A percentile compares a stretch with the other conserved stretches of the same genome.
These are phyloP conservation scores for Cephalopachus bancanus DNA, from an alignment of 2,797 vertebrate species.

Conservation along the genomic window DNA sequence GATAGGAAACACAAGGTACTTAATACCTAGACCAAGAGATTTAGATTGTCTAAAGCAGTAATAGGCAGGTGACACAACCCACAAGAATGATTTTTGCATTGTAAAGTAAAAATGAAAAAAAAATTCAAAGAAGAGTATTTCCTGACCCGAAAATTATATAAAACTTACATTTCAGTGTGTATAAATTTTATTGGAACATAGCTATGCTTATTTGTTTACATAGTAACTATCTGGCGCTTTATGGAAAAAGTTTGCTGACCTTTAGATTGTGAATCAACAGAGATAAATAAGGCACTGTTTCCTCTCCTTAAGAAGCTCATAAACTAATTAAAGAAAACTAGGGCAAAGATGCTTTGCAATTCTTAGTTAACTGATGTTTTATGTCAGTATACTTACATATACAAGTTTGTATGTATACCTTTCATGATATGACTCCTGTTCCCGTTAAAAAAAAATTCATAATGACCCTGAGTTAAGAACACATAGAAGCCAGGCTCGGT, in stretches of 20 bases:
- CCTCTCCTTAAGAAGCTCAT: not conserved
- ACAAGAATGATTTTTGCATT: constrained; percentile 33
- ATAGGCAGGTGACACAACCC: not conserved
- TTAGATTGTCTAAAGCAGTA: constrained; percentile 28
- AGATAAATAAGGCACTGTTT: constrained; percentile 29
- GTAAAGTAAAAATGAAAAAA: not conserved
- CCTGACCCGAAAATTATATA: not conserved
- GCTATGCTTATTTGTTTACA: not conserved
- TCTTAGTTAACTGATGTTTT: constrained; percentile 54
- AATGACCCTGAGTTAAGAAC: constrained; percentile 10
- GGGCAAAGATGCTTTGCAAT: constrained; percentile 3
- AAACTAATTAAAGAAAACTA: constrained; percentile 31
- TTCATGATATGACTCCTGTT: constrained; percentile 39
- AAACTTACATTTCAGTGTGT: not conserved
- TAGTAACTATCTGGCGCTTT: not conserved
- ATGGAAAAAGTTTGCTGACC: not conserved
- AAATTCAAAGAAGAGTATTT: not conserved
- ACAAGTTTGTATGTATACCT: not conserved
- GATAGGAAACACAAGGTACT: not conserved
- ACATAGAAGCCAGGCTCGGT: not conserved
- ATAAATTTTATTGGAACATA: not conserved
- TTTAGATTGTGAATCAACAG: constrained; percentile 30
- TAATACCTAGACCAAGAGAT: not conserved
- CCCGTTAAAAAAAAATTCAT: not conserved
- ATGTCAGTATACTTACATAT: not conserved